Conservation (phyloP, 2,113 vertebrate genomes). For the Struthidea cinerea region DNA sequence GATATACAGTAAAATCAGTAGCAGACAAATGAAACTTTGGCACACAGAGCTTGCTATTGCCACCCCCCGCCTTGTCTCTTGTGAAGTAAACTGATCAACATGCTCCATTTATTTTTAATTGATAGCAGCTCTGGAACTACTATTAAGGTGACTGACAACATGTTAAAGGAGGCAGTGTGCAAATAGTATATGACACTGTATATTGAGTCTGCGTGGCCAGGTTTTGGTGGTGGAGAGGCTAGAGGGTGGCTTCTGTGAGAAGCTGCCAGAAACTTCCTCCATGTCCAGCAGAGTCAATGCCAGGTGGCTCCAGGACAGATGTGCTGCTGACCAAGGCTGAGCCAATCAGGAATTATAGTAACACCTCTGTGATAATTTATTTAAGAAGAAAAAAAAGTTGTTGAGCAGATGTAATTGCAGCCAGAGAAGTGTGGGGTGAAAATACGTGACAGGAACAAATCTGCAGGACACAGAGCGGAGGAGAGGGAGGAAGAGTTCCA, state of each 20-base stretch:
- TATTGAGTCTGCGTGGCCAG: neutral
- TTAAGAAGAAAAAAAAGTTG: neutral
- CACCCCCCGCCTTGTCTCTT: neutral
- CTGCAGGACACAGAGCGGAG: neutral
- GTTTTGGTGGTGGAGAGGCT: neutral
- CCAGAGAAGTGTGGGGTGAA: neutral
- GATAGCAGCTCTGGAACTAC: neutral
- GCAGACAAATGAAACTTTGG: neutral
- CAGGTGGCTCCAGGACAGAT: neutral
- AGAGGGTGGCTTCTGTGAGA: neutral
- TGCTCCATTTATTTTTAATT: neutral
- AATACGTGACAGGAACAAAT: neutral
- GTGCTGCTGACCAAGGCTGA: neutral
- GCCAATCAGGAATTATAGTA: neutral
- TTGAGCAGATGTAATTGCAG: neutral
- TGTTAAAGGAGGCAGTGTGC: neutral
- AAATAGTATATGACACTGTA: neutral
- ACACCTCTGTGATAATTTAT: neutral
- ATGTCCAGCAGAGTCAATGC: neutral
- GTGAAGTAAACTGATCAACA: neutral
- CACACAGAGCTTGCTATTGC: neutral
- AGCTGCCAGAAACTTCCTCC: neutral
- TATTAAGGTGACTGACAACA: neutral
- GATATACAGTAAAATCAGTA: neutral
- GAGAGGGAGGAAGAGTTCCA: neutral